Conservation (phyloP, 2,113 vertebrate genomes). For the Willisornis vidua region DNA sequence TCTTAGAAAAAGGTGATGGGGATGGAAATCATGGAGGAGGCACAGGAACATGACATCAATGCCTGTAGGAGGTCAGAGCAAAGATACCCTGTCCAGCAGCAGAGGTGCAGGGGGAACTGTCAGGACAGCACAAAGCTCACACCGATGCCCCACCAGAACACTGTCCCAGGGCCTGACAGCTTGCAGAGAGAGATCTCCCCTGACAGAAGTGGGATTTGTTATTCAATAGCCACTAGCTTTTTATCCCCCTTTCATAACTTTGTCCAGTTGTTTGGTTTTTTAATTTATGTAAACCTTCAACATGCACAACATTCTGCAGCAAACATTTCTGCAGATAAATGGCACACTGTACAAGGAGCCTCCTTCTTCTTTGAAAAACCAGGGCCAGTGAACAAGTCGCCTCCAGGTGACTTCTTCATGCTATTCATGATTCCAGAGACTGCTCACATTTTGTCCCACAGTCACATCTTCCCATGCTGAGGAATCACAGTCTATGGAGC, state of each 20-base stretch:
- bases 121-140: not conserved
- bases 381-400: not conserved
- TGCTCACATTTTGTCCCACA: not conserved
- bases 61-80: not conserved
- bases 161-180: not conserved
- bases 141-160: not conserved
- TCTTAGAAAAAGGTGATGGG: not conserved
- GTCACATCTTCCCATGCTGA: not conserved
- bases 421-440: not conserved
- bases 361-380: not conserved
- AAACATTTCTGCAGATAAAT: not conserved
- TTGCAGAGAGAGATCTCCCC: constrained; percentile 12
- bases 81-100: not conserved
- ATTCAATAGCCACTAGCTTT: constrained; percentile 18
- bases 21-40: not conserved
- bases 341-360: not conserved
- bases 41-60: not conserved
- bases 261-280: not conserved
- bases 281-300: not conserved
- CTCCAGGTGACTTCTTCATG: not conserved
- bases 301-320: not conserved
- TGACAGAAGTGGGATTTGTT: constrained; percentile 13
- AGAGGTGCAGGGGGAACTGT: not conserved
- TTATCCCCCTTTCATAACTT: not conserved
- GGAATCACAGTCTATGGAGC: not conserved